Base-by-base conservation (phyloP, 2,888 invertebrate genomes). In the Stenolophus ochropezus region DNA sequence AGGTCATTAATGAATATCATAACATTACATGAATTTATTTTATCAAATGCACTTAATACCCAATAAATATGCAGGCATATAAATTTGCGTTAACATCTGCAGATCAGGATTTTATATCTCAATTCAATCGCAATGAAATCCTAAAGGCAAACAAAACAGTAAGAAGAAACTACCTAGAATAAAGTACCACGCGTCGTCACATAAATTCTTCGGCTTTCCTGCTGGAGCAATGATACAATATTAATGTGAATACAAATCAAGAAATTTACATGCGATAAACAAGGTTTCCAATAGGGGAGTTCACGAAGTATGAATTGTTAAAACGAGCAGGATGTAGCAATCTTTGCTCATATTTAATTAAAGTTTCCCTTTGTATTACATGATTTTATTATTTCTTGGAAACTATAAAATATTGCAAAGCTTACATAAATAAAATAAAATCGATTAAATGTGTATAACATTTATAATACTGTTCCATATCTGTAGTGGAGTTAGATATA, bases 201-300 rank as follows among this genome's bases (percentile, higher is more conserved):
- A 58, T 78, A 78, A 65, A 78, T 78, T 78, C 20, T 25, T 61
- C 61, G 61, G 78, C 78, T 61, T 47, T 78, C 65, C 65, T 23
- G 42, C 23, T 47, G 23, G 23, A 21, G 47, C 23, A 65, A 78
- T 16, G 78, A 78, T 78, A 78, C 78, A 78, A 78, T 78, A 78
- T 78, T 78, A 78, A 78, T 78, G 25, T 49, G 78, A 78, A 78
- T 78, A 78, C 78, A 78, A 78, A 77, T 61, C 61, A 78, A 49
- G 65, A 65, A 58, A 78, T 78, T 78, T 78, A 78, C 78, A 78
- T 78, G 51, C 78, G 47, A 78, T 78, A 78, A 78, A 78, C 78
- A 65, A 78, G 4, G n/a, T 33, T 11, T 18, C n/a, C 33, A 18
- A 33, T 18, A 23, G 65, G 42, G 16, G 65, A 5, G 33, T 33